phyloP scores from a whole-genome alignment of 2,888 invertebrate genomes.

The Nasonovia ribisnigri region DNA sequence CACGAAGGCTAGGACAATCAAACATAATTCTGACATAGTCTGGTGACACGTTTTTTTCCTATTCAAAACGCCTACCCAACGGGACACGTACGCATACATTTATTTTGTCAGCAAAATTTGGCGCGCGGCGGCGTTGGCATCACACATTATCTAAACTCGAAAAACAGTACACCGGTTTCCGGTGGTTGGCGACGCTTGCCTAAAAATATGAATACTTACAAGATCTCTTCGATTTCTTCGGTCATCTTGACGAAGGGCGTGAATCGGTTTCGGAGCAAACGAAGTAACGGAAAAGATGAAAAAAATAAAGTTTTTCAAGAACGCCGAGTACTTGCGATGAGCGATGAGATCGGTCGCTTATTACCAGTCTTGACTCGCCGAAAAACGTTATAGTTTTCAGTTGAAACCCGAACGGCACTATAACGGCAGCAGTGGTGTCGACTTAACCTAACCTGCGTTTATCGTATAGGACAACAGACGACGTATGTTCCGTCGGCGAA shows the following conservation, averaged over 20 bases:
- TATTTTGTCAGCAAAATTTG: not conserved
- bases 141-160: not conserved
- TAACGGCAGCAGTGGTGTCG: not conserved
- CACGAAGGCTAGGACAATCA: not conserved
- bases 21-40: not conserved
- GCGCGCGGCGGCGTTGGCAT: not conserved
- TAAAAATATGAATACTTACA: not conserved
- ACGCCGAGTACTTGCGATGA: not conserved
- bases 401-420: not conserved
- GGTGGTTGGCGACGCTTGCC: not conserved
- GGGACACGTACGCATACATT: not conserved
- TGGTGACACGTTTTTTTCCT: not conserved
- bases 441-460: not conserved
- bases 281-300: too few species aligned
- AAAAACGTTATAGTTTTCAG: not conserved
- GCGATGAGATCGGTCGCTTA: not conserved
- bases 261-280: not conserved
- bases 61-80: not conserved
- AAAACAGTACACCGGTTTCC: not conserved
- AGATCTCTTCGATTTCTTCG: not conserved
- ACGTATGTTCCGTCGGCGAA: not conserved
- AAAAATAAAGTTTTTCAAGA: not conserved
- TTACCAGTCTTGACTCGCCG: not conserved
- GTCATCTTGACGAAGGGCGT: not conserved
- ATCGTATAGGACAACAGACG: not conserved